Base-by-base conservation (phyloP, 2,113 vertebrate genomes). In the Marcusenius ussheri region DNA sequence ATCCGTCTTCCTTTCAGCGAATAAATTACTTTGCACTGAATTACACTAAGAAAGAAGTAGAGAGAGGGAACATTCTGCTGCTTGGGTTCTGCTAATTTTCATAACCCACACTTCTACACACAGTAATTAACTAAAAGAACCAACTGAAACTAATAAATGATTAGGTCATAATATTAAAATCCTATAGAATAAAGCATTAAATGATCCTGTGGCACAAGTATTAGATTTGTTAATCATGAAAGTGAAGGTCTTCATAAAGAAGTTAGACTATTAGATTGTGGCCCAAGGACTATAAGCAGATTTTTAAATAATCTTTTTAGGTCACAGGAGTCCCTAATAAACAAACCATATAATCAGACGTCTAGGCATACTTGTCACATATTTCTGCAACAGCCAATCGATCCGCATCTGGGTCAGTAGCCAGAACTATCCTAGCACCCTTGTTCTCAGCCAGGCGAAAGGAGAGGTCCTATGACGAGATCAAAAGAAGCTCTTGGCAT, bases 321-420 rank as follows among this genome's bases (percentile, higher is more conserved):
- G 15, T 8, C 13, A 42, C 17, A 80, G 35, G 74, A 35, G 1
- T 42, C 74, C 74, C 74, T 27, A 45, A 86, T 5, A 50, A 24
- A 21, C 35, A 49, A 1, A 66, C 9, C 88, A 88, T 47, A 86
- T 46, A 42, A 19, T 87, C 8, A 1, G 62, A 94, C 93, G 95
- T 93, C 98, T 97, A 1, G 58, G 93, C 94, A 95, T 93, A 98
- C 98, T 95, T 93, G 10, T 96, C 95, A 91, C 95, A 95, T 50
- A 92, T 96, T 66, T 99, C 98, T 0, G 98, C 98, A 88, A 98
- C 98, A 17, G 98, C 98, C 83, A 99, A 90, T 3, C 98, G 95
- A 70, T 99, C 98, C 2, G 98, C 98, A 51, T 99, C 98, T 5
- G 98, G 98, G 87, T 99, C 98, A 0, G 98, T 99, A 0, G 98